Conservation (phyloP, 2,113 vertebrate species). For the Pseudorectes ferrugineus region DNA sequence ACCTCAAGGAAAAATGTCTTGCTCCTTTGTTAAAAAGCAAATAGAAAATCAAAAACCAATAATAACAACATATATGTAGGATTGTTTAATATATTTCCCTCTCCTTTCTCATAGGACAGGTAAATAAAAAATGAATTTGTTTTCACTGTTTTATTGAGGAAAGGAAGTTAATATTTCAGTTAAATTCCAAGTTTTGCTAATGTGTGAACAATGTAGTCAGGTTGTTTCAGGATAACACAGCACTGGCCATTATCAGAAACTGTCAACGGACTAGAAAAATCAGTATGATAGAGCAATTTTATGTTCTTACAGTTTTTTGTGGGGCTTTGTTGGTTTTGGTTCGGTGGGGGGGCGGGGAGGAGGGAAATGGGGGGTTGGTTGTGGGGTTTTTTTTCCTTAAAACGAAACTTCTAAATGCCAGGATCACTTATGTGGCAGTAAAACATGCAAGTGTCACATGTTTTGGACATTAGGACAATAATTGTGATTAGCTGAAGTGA, state of each 20-base stretch:
- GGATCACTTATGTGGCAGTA: background rate
- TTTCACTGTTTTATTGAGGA: background rate
- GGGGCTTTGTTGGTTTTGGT: background rate
- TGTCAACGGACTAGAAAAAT: background rate
- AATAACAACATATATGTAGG: background rate
- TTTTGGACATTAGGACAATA: background rate
- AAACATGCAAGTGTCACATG: background rate
- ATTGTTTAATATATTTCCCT: background rate
- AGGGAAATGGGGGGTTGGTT: fast-evolving
- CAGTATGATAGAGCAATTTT: background rate
- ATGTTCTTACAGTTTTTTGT: background rate
- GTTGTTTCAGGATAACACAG: background rate
- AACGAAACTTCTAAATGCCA: background rate
- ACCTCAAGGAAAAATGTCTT: background rate
- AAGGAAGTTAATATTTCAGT: background rate
- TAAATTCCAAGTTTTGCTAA: background rate
- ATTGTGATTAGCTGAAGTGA: background rate
- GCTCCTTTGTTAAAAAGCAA: background rate
- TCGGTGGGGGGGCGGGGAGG: too few species aligned
- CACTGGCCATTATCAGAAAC: background rate
- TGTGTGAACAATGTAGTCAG: background rate
- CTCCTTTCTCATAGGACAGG: background rate
- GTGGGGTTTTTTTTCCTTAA: background rate
- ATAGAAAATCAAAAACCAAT: background rate
- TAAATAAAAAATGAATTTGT: background rate